Base-by-base conservation (phyloP, 2,888 invertebrate genomes). In the Carcina quercana region DNA sequence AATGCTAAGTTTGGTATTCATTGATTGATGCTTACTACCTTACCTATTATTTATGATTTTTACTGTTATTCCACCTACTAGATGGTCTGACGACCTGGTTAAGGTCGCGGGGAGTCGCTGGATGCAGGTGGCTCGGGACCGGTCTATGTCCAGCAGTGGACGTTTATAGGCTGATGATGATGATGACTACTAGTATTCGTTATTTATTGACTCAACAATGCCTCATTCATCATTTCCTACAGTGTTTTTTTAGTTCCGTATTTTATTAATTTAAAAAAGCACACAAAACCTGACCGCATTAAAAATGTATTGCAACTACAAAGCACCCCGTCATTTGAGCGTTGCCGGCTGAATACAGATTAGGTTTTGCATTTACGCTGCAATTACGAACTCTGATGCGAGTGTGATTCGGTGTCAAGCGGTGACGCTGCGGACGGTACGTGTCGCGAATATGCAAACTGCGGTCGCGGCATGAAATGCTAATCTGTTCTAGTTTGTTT, bases 351-450 rank as follows among this genome's bases (percentile, higher is more conserved):
- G 59, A 58, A 62, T 66, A 60, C 56, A 53, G 49, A 69, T 60
- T 53, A 59, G 59, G 33, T 45, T 59, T 59, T 52, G 45, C 53
- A 53, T 61, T 64, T 59, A 54, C 56, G 45, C 51, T 43, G 52
- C 58, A 63, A 66, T 66, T 62, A 66, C 53, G 53, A 54, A 40
- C 60, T 57, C 59, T 61, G 59, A 65, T 56, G 54, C 46, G 45
- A 44, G 53, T 50, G 53, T 59, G 61, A 61, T 64, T 56, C 37
- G 45, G 50, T 49, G 52, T 50, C 50, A 50, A 35, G 32, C 37
- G 31, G 25, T 26, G 39, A 35, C 34, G 33, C 14, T 12, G 3
- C n/a, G n/a, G n/a, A n/a, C n/a, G 28, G 28, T 28, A 29, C 39
- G 42, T 39, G 37, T 13, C 5, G 15, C 28, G 35, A 34, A 34